These are phyloP conservation scores for Tetragonula clypearis DNA, from an alignment of 1,140 invertebrate genomes.

Conservation along the genomic window DNA sequence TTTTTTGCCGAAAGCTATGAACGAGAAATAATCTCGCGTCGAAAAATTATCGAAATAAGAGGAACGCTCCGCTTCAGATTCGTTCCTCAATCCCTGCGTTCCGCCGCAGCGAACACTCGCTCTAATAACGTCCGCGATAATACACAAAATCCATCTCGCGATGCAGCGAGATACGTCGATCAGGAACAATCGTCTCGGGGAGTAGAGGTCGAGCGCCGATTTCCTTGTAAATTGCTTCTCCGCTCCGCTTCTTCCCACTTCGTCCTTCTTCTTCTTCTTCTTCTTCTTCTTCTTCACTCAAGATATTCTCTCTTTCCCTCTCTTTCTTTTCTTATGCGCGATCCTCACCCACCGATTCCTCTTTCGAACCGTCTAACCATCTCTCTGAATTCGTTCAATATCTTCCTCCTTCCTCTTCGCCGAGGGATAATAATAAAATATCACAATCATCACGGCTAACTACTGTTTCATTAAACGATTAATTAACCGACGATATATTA, in stretches of 20 bases:
- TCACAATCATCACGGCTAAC: constrained; percentile 79
- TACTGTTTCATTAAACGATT: constrained; percentile 80
- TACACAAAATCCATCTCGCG: constrained; percentile 59
- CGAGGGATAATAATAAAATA: constrained; percentile 77
- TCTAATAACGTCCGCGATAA: constrained; percentile 56
- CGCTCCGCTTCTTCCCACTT: constrained; percentile 31
- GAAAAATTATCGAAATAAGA: not conserved
- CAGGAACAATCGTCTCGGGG: constrained; percentile 61
- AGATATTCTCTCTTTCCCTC: constrained; percentile 2
- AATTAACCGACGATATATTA: constrained; percentile 78
- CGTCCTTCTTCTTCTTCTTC: constrained; percentile 18
- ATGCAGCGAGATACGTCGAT: constrained; percentile 50
- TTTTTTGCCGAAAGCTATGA: not conserved
- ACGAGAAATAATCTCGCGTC: not conserved
- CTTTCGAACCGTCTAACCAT: constrained; percentile 23
- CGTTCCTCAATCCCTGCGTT: not conserved
- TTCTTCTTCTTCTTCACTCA: constrained; percentile 34
- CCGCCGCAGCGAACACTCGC: not conserved
- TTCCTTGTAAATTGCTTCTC: constrained; percentile 73
- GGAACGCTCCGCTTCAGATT: not conserved
- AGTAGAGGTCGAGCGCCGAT: constrained; percentile 60
- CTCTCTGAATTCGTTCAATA: not conserved
- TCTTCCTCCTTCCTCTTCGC: constrained; percentile 4
- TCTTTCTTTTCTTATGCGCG: not conserved
- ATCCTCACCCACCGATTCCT: constrained; percentile 22